phyloP scores from a whole-genome alignment of 2,797 vertebrate species.

The Onychomys arenicola region DNA sequence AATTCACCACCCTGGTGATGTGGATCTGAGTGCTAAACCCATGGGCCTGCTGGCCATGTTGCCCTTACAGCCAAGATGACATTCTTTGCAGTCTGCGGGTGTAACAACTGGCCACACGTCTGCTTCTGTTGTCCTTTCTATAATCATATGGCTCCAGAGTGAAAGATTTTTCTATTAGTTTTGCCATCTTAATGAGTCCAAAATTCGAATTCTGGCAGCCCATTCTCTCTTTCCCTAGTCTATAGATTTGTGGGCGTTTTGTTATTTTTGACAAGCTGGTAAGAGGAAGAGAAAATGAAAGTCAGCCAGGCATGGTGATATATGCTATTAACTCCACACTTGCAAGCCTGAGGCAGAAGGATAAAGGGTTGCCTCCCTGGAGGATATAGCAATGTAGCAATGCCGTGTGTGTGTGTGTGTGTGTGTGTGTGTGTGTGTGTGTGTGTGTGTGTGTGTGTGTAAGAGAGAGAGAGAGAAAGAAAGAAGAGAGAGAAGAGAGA shows the following conservation, averaged over 20 bases:
- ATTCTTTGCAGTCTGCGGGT: not conserved
- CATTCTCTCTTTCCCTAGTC: not conserved
- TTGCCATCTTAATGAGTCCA: not conserved
- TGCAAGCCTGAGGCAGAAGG: not conserved
- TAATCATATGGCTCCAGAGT: not conserved
- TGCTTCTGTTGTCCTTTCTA: not conserved
- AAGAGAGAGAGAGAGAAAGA: too few species aligned
- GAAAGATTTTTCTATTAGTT: not conserved
- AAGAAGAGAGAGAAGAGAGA: too few species aligned
- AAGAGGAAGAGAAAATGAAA: constrained; percentile 13
- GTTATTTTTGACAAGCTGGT: constrained; percentile 1
- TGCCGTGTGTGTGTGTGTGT: not conserved
- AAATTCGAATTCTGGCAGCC: not conserved
- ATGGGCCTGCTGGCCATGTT: not conserved
- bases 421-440: too few species aligned
- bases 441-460: too few species aligned
- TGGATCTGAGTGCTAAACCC: not conserved
- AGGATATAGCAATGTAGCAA: not conserved
- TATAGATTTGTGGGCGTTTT: not conserved
- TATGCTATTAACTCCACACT: too few species aligned
- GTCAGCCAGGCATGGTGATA: not conserved
- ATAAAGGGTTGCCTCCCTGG: not conserved
- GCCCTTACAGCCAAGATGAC: not conserved
- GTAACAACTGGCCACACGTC: not conserved
- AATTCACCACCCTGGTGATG: not conserved